A percentile compares a stretch with the other conserved stretches of the same genome.
These are phyloP conservation scores for Zele albiditarsus DNA, from an alignment of 2,888 invertebrate species.

Conservation along the genomic window DNA sequence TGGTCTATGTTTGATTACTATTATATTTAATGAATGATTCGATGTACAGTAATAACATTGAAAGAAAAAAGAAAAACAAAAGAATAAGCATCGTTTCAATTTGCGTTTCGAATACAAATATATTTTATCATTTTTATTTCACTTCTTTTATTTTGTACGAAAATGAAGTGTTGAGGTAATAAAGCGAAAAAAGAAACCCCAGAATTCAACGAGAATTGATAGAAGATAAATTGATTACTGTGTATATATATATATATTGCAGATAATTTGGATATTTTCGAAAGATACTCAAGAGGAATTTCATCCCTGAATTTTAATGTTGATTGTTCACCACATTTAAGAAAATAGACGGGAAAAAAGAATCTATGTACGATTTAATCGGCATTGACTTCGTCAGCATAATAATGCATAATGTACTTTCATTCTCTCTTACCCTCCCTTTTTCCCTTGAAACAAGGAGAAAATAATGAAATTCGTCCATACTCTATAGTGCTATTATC, in stretches of 20 bases:
- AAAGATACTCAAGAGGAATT: not conserved
- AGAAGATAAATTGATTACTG: not conserved
- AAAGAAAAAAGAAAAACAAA: not conserved
- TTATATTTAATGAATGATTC: not conserved
- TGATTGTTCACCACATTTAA: not conserved
- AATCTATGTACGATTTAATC: not conserved
- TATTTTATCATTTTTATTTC: not conserved
- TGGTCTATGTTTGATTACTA: conserved; percentile 14
- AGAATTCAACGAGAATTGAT: not conserved
- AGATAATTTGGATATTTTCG: not conserved
- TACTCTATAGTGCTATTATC: not conserved
- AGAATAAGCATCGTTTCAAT: not conserved
- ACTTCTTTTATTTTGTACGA: not conserved
- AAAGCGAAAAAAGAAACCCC: not conserved
- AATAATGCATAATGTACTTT: conserved; percentile 3
- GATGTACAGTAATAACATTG: not conserved
- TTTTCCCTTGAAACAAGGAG: not conserved
- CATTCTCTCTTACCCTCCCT: not conserved
- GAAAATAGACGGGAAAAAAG: too few relatives aligned
- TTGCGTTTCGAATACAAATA: not conserved
- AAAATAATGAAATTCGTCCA: conserved; percentile 12
- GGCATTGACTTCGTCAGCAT: not conserved
- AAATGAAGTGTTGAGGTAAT: not conserved
- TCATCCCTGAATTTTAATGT: not conserved
- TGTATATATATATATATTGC: not conserved